A percentile compares a stretch with the other conserved stretches of the same genome.
These are phyloP conservation scores for Sciurus carolinensis DNA, from an alignment of 2,797 vertebrate species.

Conservation along the genomic window DNA sequence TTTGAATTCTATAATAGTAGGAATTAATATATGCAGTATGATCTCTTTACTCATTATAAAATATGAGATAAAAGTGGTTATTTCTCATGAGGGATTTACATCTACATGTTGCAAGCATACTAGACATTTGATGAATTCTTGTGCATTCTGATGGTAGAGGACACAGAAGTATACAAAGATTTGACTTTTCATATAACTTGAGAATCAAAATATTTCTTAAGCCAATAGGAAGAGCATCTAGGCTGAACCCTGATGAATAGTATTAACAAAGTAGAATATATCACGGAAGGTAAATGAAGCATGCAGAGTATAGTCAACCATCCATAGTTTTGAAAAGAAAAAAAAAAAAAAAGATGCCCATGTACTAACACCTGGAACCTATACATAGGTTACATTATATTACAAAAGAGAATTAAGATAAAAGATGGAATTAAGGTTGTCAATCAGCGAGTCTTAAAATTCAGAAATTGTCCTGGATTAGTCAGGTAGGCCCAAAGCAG, in stretches of 20 bases:
- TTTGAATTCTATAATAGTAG: neutral
- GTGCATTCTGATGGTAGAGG: neutral
- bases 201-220: neutral
- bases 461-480: neutral
- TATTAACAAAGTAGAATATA: neutral
- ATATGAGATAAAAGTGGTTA: neutral
- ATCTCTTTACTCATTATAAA: slow-evolving; percentile 24
- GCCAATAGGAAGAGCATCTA: neutral
- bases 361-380: neutral
- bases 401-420: neutral
- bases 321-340: no score
- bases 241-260: neutral
- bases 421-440: neutral
- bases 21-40: neutral
- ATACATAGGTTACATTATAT: neutral
- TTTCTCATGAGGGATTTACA: neutral
- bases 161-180: neutral
- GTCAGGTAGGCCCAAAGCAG: neutral
- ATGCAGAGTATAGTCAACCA: neutral
- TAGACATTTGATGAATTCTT: neutral
- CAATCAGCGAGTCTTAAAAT: neutral
- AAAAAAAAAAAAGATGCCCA: neutral
- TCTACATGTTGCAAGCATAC: neutral
- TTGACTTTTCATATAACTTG: neutral
- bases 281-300: neutral